phyloP scores from a whole-genome alignment of 2,888 invertebrate genomes.

The Therioaphis trifolii region DNA sequence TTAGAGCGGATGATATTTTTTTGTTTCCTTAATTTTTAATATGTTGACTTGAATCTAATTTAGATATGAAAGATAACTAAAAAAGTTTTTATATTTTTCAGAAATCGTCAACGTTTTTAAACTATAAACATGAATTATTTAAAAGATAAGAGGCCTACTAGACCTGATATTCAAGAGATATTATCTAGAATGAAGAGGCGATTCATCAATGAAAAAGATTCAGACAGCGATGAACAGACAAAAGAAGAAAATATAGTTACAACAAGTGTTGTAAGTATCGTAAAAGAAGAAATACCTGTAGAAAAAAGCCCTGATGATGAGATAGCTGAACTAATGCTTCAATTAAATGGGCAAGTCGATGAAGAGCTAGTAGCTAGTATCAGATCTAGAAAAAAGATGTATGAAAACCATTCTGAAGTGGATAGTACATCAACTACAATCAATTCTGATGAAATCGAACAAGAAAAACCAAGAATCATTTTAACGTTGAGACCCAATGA shows the following conservation, averaged over 20 bases:
- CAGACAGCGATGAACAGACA: constrained; percentile 23
- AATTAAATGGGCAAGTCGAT: constrained; percentile 69
- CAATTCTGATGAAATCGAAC: constrained; percentile 17
- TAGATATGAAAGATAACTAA: background rate
- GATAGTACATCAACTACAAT: constrained; percentile 45
- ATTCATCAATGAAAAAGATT: constrained; percentile 36
- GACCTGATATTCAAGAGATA: constrained; percentile 61
- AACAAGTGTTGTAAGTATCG: constrained; percentile 20
- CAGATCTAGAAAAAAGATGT: constrained; percentile 51
- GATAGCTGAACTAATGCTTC: constrained; percentile 72
- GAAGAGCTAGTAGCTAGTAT: constrained; percentile 59
- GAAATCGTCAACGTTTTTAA: background rate
- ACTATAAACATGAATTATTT: constrained; percentile 38
- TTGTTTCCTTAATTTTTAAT: constrained; percentile 11
- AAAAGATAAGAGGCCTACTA: constrained; percentile 36
- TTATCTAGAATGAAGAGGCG: constrained; percentile 62
- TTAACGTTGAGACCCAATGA: constrained; percentile 74
- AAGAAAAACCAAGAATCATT: constrained; percentile 74
- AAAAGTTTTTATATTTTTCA: constrained; percentile 12
- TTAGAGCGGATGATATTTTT: background rate
- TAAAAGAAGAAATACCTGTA: constrained; percentile 15
- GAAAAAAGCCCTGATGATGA: constrained; percentile 66
- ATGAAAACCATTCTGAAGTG: constrained; percentile 49
- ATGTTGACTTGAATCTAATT: background rate
- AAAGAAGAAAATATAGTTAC: constrained; percentile 35